Conservation (phyloP, 2,797 vertebrate species). For the Etheostoma nigrum region DNA sequence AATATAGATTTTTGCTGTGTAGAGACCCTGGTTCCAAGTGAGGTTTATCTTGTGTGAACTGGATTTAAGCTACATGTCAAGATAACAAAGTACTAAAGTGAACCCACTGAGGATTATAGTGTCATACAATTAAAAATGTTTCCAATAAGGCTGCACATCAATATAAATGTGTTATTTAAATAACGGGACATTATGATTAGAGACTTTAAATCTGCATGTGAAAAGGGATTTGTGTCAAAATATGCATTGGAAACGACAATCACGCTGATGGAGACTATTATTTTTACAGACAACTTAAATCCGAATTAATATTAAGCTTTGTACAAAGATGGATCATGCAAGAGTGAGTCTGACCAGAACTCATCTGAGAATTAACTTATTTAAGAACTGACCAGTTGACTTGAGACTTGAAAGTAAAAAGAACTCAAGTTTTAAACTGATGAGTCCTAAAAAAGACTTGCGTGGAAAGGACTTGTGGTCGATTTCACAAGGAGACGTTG, state of each 20-base stretch:
- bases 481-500: background rate
- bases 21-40: background rate
- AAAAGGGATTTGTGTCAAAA: background rate
- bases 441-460: background rate
- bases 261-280: background rate
- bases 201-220: background rate
- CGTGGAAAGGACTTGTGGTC: background rate
- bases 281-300: background rate
- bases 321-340: background rate
- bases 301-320: background rate
- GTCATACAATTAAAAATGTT: background rate
- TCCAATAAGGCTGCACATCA: background rate
- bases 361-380: background rate
- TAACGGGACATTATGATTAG: background rate
- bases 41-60: conserved; percentile 10
- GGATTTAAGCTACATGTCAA: background rate
- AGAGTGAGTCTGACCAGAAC: background rate
- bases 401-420: background rate
- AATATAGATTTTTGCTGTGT: too few species aligned
- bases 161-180: background rate
- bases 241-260: background rate
- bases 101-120: background rate
- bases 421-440: too few species aligned
- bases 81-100: background rate
- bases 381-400: background rate